Percentiles rank a stretch among this genome's conserved stretches.
phyloP scores from a whole-genome alignment of 2,113 vertebrate species.

The Drymodes brunneopygia region DNA sequence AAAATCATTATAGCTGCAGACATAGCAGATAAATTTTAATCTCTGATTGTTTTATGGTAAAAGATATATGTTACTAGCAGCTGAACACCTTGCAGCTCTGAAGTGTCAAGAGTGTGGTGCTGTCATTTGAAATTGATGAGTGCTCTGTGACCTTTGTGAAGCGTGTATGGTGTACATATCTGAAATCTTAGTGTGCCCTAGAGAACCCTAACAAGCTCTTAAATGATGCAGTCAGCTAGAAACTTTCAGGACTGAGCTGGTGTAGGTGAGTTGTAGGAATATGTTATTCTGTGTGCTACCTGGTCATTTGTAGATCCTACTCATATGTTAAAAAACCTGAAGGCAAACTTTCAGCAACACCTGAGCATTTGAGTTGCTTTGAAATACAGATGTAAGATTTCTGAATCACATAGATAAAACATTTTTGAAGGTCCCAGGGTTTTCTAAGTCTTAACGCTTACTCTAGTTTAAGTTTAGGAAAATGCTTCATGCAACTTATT shows the following conservation, averaged over 20 bases:
- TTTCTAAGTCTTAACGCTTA: not conserved
- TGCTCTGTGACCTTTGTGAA: constrained; percentile 1
- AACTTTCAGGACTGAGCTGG: not conserved
- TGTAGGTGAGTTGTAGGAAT: not conserved
- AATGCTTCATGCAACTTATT: not conserved
- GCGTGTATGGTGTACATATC: not conserved
- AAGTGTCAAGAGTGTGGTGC: not conserved
- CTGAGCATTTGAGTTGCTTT: not conserved
- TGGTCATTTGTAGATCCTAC: not conserved
- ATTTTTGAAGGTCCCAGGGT: not conserved
- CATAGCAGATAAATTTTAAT: constrained; percentile 3
- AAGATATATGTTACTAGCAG: not conserved
- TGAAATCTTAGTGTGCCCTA: not conserved
- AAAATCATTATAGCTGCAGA: constrained; percentile 38
- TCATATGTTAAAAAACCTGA: not conserved
- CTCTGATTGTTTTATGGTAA: not conserved
- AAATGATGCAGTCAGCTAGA: not conserved
- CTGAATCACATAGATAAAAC: not conserved
- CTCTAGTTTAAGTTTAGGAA: not conserved
- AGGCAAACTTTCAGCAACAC: not conserved
- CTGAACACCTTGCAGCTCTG: not conserved
- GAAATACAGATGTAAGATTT: not conserved
- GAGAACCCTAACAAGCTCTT: not conserved
- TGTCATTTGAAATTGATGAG: not conserved
- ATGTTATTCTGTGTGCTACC: not conserved